phyloP scores from a whole-genome alignment of 2,797 vertebrate species.

The Cyclura pinguis region DNA sequence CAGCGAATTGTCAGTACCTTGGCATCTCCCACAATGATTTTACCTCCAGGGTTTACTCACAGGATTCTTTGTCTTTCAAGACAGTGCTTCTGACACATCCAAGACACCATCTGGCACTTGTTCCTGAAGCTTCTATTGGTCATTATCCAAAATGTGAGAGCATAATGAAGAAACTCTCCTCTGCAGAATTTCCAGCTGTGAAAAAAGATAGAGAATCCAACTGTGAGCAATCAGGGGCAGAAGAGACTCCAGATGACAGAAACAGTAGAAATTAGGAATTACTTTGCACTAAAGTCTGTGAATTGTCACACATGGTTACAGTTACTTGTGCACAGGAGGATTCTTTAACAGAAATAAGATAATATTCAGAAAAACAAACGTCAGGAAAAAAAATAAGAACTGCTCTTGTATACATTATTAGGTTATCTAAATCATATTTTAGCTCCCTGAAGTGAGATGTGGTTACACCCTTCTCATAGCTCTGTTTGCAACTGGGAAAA shows the following conservation, averaged over 20 bases:
- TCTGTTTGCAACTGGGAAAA: neutral
- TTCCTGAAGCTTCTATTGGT: neutral
- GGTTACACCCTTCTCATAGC: neutral
- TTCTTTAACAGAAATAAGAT: neutral
- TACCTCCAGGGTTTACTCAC: fast-evolving
- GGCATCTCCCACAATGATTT: neutral
- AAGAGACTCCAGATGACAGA: neutral
- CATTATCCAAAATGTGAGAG: conserved; percentile 5
- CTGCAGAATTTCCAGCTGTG: conserved; percentile 11
- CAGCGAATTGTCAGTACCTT: neutral
- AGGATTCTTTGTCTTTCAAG: neutral
- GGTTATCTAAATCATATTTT: neutral
- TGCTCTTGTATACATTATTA: neutral
- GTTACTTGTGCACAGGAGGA: neutral
- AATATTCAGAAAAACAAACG: neutral
- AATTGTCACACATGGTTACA: neutral
- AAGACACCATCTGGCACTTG: conserved; percentile 2
- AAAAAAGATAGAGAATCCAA: neutral
- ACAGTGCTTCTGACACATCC: neutral
- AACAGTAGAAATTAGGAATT: neutral
- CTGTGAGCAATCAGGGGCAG: neutral
- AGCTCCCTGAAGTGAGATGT: neutral
- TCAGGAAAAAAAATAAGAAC: neutral
- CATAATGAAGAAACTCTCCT: neutral
- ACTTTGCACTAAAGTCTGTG: neutral